A percentile compares a stretch with the other conserved stretches of the same genome.
Conservation (phyloP, 2,797 vertebrate genomes). For the Parauchenoglanis ngamensis region DNA sequence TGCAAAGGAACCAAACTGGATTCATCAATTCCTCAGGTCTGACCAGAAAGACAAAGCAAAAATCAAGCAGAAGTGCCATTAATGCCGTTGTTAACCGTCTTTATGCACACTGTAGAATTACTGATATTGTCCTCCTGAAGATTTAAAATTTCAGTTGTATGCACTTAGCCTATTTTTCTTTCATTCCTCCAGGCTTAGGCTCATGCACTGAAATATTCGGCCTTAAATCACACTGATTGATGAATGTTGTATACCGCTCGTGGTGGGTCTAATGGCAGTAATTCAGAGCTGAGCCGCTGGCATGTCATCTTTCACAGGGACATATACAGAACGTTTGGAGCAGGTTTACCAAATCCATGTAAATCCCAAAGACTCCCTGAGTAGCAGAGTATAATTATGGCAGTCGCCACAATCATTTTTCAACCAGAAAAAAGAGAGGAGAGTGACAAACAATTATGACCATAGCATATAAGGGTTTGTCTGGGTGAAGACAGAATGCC, state of each 20-base stretch:
- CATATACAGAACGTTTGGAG: not conserved
- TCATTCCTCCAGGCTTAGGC: not conserved
- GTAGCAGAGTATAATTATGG: not conserved
- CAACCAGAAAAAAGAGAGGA: not conserved
- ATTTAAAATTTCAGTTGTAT: not conserved
- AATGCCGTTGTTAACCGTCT: not conserved
- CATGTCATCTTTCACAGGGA: not conserved
- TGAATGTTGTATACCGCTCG: not conserved
- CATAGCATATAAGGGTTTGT: conserved; percentile 1
- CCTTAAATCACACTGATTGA: not conserved
- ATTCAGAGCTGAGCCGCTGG: not conserved
- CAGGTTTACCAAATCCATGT: not conserved
- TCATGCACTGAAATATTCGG: not conserved
- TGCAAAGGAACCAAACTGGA: conserved; percentile 29
- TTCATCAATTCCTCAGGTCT: conserved; percentile 32
- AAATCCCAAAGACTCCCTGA: not conserved
- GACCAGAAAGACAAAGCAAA: conserved; percentile 15
- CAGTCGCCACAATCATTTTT: not conserved
- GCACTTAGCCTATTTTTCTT: not conserved
- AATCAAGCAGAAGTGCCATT: not conserved
- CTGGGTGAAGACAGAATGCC: conserved; percentile 7
- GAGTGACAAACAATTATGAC: not conserved
- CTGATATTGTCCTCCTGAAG: not conserved
- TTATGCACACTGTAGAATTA: not conserved
- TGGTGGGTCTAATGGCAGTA: not conserved